Evolutionary conservation across 1,140 invertebrate genomes (phyloP).

Genomic region (Apocrypta bakeri): DNA sequence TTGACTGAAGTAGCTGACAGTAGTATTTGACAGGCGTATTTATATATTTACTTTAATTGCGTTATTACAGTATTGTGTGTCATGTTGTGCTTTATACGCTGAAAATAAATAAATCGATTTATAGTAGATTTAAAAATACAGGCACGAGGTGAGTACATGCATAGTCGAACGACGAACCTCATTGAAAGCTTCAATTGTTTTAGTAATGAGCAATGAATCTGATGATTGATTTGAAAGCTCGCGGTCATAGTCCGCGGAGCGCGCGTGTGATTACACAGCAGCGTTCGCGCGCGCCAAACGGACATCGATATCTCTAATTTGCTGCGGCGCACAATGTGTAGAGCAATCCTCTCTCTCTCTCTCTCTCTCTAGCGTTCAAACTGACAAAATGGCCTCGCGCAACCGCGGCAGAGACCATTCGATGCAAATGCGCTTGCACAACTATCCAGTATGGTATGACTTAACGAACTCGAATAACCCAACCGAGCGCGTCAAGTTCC

Average conservation of each 20-base stretch:
- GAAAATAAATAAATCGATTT: too few species aligned
- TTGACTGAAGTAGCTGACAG: too few species aligned
- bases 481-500: not conserved
- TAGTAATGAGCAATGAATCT: conserved; percentile 49
- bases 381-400: conserved; percentile 31
- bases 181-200: conserved; percentile 38
- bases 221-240: conserved; percentile 50
- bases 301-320: conserved; percentile 51
- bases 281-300: conserved; percentile 9
- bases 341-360: not conserved
- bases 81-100: too few species aligned
- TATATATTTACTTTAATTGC: too few species aligned
- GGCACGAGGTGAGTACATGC: not conserved
- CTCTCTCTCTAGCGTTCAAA: conserved; percentile 19
- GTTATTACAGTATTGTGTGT: too few species aligned
- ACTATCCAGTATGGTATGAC: conserved; percentile 11
- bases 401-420: conserved; percentile 32
- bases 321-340: not conserved
- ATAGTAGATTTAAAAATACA: too few species aligned
- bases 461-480: conserved; percentile 33
- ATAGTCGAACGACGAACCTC: not conserved
- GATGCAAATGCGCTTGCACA: conserved; percentile 24
- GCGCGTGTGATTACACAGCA: conserved; percentile 30
- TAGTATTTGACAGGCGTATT: too few species aligned
- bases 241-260: not conserved